These are phyloP conservation scores for Tarsius wallacei DNA, from an alignment of 2,797 vertebrate species.

Conservation along the genomic window DNA sequence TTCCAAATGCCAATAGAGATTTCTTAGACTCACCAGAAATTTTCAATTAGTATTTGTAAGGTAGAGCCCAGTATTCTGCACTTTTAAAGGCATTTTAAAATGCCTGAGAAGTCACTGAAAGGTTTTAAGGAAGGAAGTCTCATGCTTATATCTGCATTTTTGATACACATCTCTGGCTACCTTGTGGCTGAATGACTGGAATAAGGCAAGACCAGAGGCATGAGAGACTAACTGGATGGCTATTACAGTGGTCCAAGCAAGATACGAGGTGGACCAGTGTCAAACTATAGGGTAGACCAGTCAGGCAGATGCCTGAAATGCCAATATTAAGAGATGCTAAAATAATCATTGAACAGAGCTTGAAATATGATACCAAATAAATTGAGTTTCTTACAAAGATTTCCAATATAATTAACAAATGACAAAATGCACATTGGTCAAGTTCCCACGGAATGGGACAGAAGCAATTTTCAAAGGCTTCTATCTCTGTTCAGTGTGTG, in stretches of 20 bases:
- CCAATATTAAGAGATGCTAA: neutral
- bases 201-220: neutral
- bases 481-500: neutral
- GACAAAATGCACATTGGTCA: neutral
- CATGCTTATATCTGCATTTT: slow-evolving; percentile 19
- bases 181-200: neutral
- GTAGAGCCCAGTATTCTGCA: neutral
- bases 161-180: neutral
- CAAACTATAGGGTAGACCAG: neutral
- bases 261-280: neutral
- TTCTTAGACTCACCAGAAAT: neutral
- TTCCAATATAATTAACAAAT: neutral
- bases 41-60: neutral
- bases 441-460: neutral
- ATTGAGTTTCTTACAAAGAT: neutral
- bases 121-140: neutral
- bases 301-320: neutral
- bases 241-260: neutral
- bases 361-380: neutral
- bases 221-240: neutral
- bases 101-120: neutral
- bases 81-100: neutral
- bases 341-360: neutral
- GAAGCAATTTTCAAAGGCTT: neutral
- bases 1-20: neutral